Conservation (phyloP, 2,113 vertebrate species). For the Gnathonemus longibarbis region DNA sequence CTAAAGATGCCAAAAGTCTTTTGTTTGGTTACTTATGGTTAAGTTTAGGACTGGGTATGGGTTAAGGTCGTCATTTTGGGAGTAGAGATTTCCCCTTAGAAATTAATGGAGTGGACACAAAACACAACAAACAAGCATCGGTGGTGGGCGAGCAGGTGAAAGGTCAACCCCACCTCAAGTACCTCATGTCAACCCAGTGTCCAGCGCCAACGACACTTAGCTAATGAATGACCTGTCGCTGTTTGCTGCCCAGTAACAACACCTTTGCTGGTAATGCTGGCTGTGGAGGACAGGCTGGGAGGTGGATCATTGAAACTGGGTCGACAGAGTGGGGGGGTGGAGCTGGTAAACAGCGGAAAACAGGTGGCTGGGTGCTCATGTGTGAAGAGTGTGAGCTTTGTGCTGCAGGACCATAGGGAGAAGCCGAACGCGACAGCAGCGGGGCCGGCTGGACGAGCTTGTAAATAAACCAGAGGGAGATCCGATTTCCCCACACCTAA, state of each 20-base stretch:
- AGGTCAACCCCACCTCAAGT: background rate
- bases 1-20: too few relatives aligned
- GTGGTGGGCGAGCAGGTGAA: background rate
- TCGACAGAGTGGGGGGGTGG: background rate
- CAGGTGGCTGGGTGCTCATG: background rate
- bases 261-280: background rate
- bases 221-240: background rate
- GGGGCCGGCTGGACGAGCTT: background rate
- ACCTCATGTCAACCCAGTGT: background rate
- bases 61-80: too few relatives aligned
- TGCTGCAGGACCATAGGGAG: background rate
- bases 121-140: background rate
- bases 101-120: background rate
- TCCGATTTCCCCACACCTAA: conserved; percentile 5
- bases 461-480: conserved; percentile 17
- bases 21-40: too few relatives aligned
- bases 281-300: background rate
- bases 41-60: too few relatives aligned
- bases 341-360: background rate
- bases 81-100: too few relatives aligned
- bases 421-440: background rate
- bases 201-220: background rate
- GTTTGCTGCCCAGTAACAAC: background rate
- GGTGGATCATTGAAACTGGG: background rate
- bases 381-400: background rate